These are phyloP conservation scores for Palythoa heliodiscus DNA, from an alignment of 92 coral and sea anemone genomes.

Conservation along the genomic window DNA sequence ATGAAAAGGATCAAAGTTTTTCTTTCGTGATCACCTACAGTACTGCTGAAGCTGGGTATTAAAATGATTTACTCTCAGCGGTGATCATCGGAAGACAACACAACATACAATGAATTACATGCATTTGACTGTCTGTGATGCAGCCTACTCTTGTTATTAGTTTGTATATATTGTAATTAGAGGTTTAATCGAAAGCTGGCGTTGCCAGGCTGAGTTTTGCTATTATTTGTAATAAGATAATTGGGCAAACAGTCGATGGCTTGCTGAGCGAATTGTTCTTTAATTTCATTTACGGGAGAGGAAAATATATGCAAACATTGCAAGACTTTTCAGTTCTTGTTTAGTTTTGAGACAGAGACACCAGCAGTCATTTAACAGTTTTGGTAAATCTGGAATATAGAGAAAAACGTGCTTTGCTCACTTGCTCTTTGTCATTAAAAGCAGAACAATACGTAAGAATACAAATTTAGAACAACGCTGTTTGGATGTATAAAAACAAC, in stretches of 20 bases:
- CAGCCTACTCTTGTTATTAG: not conserved
- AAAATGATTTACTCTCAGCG: constrained; percentile 1
- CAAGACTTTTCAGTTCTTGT: not conserved
- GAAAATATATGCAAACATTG: not conserved
- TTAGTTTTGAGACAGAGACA: not conserved
- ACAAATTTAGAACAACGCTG: not conserved
- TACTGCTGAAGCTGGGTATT: not conserved
- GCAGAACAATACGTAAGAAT: not conserved
- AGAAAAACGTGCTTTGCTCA: not conserved
- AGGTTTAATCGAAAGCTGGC: constrained; percentile 24
- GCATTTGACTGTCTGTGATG: not conserved
- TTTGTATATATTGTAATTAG: constrained; percentile 38
- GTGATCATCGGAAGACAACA: not conserved
- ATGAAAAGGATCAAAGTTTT: not conserved
- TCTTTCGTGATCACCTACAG: not conserved
- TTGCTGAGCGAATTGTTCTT: constrained; percentile 35
- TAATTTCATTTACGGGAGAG: not conserved
- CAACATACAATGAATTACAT: not conserved
- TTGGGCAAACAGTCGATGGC: constrained; percentile 19
- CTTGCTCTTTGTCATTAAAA: constrained; percentile 10
- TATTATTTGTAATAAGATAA: constrained; percentile 44
- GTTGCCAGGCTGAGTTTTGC: constrained; percentile 8
- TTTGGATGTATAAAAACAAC: constrained; percentile 9
- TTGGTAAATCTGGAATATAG: not conserved
- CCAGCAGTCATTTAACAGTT: too few species aligned